These are phyloP conservation scores for Hetaerina americana DNA, from an alignment of 1,140 invertebrate species.

Conservation along the genomic window DNA sequence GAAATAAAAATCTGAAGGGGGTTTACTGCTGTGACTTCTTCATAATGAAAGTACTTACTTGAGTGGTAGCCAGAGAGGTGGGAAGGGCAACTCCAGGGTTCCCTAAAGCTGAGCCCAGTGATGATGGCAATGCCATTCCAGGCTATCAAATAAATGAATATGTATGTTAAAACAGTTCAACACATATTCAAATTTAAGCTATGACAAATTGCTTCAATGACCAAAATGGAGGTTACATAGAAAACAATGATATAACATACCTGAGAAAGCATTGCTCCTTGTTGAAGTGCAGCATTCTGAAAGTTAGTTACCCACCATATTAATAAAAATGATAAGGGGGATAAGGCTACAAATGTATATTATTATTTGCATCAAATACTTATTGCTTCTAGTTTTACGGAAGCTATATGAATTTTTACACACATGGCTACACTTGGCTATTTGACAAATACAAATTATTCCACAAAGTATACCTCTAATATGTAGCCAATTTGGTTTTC, in stretches of 20 bases:
- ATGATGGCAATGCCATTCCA: slow-evolving; percentile 10
- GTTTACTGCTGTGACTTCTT: no score
- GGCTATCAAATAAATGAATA: slow-evolving; percentile 7
- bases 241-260: slow-evolving; percentile 24
- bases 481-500: no score
- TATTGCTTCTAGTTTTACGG: no score
- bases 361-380: no score
- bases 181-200: slow-evolving; percentile 24
- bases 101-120: slow-evolving; percentile 3
- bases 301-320: slow-evolving; percentile 21
- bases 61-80: slow-evolving; percentile 3
- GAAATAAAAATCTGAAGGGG: no score
- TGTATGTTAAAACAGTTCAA: background rate
- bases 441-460: no score
- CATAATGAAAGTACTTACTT: slow-evolving; percentile 3
- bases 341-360: no score
- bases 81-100: slow-evolving; percentile 1
- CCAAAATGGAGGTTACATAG: no score
- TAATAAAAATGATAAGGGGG: slow-evolving; percentile 7
- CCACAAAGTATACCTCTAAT: no score
- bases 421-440: no score
- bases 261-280: slow-evolving; percentile 23
- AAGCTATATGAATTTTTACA: no score
- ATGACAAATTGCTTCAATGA: slow-evolving; percentile 30
- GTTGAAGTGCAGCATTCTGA: slow-evolving; percentile 25